These are phyloP conservation scores for Crenichthys baileyi DNA, from an alignment of 2,797 vertebrate genomes.

Conservation along the genomic window DNA sequence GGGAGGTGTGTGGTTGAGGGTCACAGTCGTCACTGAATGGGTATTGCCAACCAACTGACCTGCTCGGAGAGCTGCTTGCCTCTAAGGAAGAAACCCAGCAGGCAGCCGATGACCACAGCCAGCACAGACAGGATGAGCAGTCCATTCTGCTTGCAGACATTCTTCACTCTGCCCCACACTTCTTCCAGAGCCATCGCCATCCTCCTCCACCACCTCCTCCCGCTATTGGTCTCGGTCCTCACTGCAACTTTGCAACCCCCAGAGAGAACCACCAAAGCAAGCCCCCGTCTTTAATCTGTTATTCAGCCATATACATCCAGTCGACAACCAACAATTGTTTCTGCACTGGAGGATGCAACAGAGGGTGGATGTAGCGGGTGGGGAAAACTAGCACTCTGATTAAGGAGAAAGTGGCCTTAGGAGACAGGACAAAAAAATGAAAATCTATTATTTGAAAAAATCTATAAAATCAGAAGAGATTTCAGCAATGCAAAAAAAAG, in stretches of 20 bases:
- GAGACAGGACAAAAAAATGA: background rate
- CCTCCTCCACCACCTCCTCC: constrained; percentile 59
- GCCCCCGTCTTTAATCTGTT: constrained; percentile 55
- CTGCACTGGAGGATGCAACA: constrained; percentile 12
- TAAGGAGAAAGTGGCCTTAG: constrained; percentile 3
- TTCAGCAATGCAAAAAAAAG: background rate
- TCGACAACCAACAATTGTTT: constrained; percentile 31
- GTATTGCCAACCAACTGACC: constrained; percentile 79
- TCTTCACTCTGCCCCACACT: constrained; percentile 88
- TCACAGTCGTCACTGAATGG: constrained; percentile 6
- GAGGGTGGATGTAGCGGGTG: constrained; percentile 6
- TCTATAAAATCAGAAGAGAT: background rate
- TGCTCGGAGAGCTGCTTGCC: constrained; percentile 92
- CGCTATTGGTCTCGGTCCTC: constrained; percentile 56
- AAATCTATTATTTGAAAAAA: background rate
- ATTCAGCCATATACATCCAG: constrained; percentile 79
- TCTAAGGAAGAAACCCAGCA: constrained; percentile 95
- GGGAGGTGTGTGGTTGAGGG: background rate
- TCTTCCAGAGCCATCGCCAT: constrained; percentile 87
- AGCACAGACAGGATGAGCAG: constrained; percentile 95
- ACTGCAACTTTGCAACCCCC: constrained; percentile 47
- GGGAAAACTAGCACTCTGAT: constrained; percentile 9
- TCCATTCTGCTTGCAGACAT: constrained; percentile 93
- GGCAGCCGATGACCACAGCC: constrained; percentile 94
- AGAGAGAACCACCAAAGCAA: constrained; percentile 55